These are phyloP conservation scores for Gambusia yucatana DNA, from an alignment of 2,797 vertebrate genomes.

Conservation along the genomic window DNA sequence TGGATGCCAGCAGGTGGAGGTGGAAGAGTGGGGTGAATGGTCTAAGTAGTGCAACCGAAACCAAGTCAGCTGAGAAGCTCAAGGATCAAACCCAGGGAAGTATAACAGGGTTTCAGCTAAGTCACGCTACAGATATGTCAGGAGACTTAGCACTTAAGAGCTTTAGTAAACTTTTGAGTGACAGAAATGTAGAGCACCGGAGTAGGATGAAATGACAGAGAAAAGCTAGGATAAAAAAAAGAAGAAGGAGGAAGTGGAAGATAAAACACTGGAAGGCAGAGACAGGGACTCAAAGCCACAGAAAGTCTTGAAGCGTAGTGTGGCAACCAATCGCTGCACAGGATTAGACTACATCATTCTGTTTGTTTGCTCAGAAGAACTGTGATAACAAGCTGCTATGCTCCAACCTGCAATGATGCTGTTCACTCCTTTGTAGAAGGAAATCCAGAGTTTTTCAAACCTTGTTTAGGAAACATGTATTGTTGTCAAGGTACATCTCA, in stretches of 20 bases:
- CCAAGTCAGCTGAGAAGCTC: slow-evolving; percentile 59
- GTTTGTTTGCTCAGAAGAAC: slow-evolving; percentile 49
- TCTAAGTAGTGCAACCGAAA: slow-evolving; percentile 36
- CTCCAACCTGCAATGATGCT: slow-evolving; percentile 28
- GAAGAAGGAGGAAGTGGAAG: slow-evolving; percentile 16
- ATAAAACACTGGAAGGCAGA: slow-evolving; percentile 21
- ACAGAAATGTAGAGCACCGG: slow-evolving; percentile 33
- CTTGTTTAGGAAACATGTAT: slow-evolving; percentile 30
- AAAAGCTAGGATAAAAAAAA: slow-evolving; percentile 38
- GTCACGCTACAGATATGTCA: slow-evolving; percentile 52
- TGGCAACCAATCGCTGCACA: slow-evolving; percentile 63
- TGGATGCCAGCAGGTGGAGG: slow-evolving; percentile 24
- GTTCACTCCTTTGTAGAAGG: slow-evolving; percentile 24
- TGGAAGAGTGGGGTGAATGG: slow-evolving; percentile 24
- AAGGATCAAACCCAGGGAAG: slow-evolving; percentile 49
- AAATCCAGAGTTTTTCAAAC: slow-evolving; percentile 18
- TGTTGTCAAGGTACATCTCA: neutral
- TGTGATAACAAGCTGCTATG: slow-evolving; percentile 35
- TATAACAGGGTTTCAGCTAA: slow-evolving; percentile 49
- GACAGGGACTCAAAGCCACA: slow-evolving; percentile 43
- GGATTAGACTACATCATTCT: slow-evolving; percentile 66
- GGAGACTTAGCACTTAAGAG: slow-evolving; percentile 46
- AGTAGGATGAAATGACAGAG: slow-evolving; percentile 25
- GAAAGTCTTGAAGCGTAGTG: slow-evolving; percentile 41
- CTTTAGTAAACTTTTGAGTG: slow-evolving; percentile 46